Evolutionary conservation across 2,797 vertebrate genomes (phyloP).

Genomic region (Argentina silus): DNA sequence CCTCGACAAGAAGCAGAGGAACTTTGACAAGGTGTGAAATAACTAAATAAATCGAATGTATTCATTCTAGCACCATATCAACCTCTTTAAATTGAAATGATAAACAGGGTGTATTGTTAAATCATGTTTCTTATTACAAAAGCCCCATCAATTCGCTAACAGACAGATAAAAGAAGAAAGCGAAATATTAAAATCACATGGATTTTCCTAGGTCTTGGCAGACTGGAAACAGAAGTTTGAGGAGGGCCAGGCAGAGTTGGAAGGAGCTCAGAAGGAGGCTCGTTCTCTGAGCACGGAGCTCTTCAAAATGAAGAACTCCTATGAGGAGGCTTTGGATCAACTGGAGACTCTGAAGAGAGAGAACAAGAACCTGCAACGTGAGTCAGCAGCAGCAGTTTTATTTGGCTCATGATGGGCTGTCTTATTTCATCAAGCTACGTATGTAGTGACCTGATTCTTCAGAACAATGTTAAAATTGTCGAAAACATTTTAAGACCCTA

Average conservation of each 20-base stretch:
- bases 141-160: too few relatives aligned
- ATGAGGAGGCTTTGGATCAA: constrained; percentile 84
- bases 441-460: too few relatives aligned
- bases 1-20: constrained; percentile 32
- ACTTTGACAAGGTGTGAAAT: constrained; percentile 35
- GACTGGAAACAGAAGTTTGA: constrained; percentile 89
- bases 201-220: constrained; percentile 63
- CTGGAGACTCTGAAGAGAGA: constrained; percentile 83
- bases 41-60: too few relatives aligned
- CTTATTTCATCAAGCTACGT: background rate
- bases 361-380: constrained; percentile 75
- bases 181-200: constrained; percentile 27
- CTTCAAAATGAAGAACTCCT: constrained; percentile 86
- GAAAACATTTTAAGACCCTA: too few relatives aligned
- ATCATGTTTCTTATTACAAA: too few relatives aligned
- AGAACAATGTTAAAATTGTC: background rate
- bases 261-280: constrained; percentile 81
- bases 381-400: background rate
- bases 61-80: too few relatives aligned
- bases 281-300: constrained; percentile 82
- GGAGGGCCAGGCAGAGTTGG: constrained; percentile 84
- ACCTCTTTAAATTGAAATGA: too few relatives aligned
- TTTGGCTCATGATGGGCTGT: background rate
- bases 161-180: too few relatives aligned
- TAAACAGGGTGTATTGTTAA: too few relatives aligned